phyloP scores from a whole-genome alignment of 2,888 invertebrate genomes.

The Dolichopus griseipennis region DNA sequence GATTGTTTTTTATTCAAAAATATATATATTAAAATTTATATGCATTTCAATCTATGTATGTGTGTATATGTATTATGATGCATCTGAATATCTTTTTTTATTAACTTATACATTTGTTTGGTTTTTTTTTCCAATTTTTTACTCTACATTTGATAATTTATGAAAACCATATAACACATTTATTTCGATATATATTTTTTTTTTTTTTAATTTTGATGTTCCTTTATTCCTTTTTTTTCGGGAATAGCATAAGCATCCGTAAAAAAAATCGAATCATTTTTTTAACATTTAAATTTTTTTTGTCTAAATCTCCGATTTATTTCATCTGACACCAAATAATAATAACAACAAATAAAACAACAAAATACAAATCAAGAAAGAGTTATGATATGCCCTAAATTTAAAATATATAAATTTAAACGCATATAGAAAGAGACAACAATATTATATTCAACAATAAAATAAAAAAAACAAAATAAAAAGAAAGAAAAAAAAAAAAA shows the following conservation, averaged over 20 bases:
- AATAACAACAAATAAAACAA: background rate
- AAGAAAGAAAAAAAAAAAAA: background rate
- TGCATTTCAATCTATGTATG: no score
- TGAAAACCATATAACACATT: conserved; percentile 6
- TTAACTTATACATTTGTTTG: background rate
- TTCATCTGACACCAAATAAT: background rate
- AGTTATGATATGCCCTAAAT: conserved; percentile 6
- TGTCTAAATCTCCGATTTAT: background rate
- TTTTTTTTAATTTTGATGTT: background rate
- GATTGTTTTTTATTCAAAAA: no score
- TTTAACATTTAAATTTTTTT: background rate
- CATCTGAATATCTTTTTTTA: background rate
- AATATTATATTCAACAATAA: background rate
- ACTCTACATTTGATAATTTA: background rate
- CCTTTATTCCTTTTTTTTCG: background rate
- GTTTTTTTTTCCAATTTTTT: background rate
- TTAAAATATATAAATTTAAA: background rate
- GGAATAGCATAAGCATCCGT: background rate
- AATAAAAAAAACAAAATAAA: background rate
- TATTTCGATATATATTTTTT: background rate
- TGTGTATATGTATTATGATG: background rate
- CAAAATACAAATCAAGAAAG: background rate
- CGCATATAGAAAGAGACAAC: background rate
- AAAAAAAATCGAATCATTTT: background rate
- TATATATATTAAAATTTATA: no score